These are phyloP conservation scores for Orussus abietinus DNA, from an alignment of 1,140 invertebrate species.

Conservation along the genomic window DNA sequence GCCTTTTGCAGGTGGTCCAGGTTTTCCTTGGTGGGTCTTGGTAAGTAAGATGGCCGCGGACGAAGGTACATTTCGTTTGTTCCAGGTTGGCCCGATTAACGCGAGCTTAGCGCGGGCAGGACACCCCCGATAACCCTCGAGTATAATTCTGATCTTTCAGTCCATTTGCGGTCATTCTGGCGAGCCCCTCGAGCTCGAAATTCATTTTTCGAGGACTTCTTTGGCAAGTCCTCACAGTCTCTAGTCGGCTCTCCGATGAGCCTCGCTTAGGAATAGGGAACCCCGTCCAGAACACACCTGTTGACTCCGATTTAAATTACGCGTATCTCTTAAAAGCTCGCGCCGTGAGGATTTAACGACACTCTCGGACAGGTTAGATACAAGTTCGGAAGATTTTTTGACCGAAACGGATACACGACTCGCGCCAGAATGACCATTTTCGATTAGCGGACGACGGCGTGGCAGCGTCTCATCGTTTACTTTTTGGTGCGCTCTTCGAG, in stretches of 20 bases:
- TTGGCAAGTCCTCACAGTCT: too few species aligned
- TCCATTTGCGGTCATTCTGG: constrained; percentile 51
- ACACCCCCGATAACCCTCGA: neutral
- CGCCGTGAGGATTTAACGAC: too few species aligned
- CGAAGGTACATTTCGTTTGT: constrained; percentile 47
- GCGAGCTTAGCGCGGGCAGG: neutral
- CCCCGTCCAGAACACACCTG: too few species aligned
- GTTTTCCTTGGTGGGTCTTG: constrained; percentile 32
- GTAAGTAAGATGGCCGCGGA: constrained; percentile 52
- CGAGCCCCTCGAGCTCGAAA: constrained; percentile 20
- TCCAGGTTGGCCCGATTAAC: constrained; percentile 29
- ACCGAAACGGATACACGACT: constrained; percentile 2
- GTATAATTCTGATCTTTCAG: constrained; percentile 25
- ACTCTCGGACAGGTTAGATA: too few species aligned
- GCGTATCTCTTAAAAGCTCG: constrained; percentile 7
- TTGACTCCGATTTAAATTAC: too few species aligned
- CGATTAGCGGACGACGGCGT: constrained; percentile 26
- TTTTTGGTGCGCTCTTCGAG: constrained; percentile 25
- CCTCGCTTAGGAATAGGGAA: too few species aligned
- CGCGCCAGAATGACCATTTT: constrained; percentile 42
- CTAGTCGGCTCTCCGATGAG: too few species aligned
- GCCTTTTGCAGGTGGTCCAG: constrained; percentile 52
- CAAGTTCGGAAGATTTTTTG: too few species aligned
- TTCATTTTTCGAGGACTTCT: constrained; percentile 14
- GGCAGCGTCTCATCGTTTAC: constrained; percentile 24